These are phyloP conservation scores for Parascotia fuliginaria DNA, from an alignment of 2,888 invertebrate genomes.

Conservation along the genomic window DNA sequence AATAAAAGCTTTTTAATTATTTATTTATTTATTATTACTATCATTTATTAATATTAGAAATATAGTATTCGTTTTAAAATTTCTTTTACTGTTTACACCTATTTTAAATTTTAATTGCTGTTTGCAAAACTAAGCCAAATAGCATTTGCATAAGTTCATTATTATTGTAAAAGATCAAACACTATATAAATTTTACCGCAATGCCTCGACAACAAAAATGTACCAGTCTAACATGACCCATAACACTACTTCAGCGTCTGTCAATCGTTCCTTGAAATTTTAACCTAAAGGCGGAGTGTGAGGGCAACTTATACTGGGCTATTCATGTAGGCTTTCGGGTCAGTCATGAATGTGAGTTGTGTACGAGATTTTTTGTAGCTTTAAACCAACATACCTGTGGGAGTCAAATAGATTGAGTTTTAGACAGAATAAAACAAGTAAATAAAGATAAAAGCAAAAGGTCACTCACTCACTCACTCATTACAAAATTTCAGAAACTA, in stretches of 20 bases:
- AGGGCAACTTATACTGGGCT: conserved; percentile 47
- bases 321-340: conserved; percentile 62
- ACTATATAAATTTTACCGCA: conserved; percentile 26
- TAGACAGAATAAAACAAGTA: conserved; percentile 32
- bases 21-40: no score
- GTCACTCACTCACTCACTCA: no score
- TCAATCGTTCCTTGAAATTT: conserved; percentile 19
- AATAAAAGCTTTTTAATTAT: no score
- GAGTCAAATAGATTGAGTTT: conserved; percentile 53
- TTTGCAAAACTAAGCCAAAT: no score
- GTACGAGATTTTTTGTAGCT: conserved; percentile 57
- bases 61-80: no score
- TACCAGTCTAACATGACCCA: conserved; percentile 46
- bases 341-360: conserved; percentile 55
- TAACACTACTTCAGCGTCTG: conserved; percentile 29
- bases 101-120: no score
- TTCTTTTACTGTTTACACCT: no score
- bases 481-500: no score
- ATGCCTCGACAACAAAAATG: conserved; percentile 44
- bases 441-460: no score
- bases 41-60: no score
- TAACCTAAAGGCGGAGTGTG: conserved; percentile 19
- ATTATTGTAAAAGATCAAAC: neutral
- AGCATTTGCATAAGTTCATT: no score
- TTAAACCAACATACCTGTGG: conserved; percentile 50